These are phyloP conservation scores for Cyclina sinensis DNA, from an alignment of 1,140 invertebrate species.

Conservation along the genomic window DNA sequence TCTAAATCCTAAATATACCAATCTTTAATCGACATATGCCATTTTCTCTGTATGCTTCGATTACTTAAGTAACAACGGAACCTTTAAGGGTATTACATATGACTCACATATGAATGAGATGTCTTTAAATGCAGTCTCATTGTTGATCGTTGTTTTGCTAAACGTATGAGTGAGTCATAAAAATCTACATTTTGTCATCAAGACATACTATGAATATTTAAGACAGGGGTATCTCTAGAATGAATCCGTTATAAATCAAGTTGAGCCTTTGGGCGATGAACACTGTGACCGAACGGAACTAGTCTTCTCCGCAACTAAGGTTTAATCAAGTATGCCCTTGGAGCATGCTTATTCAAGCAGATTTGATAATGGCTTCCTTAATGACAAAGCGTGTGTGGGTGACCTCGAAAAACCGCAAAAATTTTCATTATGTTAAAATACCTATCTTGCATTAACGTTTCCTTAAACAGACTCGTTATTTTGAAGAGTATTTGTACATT, in stretches of 20 bases:
- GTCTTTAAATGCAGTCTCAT: not conserved
- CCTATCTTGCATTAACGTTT: not conserved
- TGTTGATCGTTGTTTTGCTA: not conserved
- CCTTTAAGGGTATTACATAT: not conserved
- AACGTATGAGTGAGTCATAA: slow-evolving; percentile 9
- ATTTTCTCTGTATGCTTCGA: slow-evolving; percentile 3
- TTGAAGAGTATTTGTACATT: too few species aligned
- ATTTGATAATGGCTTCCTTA: not conserved
- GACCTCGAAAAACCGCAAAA: slow-evolving; percentile 29
- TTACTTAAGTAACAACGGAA: not conserved
- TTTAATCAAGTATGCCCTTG: not conserved
- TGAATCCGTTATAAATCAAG: not conserved
- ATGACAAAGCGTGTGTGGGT: not conserved
- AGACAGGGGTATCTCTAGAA: not conserved
- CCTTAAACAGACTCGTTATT: too few species aligned
- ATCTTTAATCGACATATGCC: slow-evolving; percentile 22
- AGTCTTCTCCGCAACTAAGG: not conserved
- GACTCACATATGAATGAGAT: not conserved
- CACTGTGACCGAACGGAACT: not conserved
- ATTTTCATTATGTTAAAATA: slow-evolving; percentile 1
- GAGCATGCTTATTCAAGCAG: not conserved
- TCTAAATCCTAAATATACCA: not conserved
- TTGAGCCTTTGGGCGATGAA: not conserved
- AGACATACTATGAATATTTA: not conserved
- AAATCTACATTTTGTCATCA: not conserved